Base-by-base conservation (phyloP, 2,797 vertebrate genomes). In the Orestias chungarensis region DNA sequence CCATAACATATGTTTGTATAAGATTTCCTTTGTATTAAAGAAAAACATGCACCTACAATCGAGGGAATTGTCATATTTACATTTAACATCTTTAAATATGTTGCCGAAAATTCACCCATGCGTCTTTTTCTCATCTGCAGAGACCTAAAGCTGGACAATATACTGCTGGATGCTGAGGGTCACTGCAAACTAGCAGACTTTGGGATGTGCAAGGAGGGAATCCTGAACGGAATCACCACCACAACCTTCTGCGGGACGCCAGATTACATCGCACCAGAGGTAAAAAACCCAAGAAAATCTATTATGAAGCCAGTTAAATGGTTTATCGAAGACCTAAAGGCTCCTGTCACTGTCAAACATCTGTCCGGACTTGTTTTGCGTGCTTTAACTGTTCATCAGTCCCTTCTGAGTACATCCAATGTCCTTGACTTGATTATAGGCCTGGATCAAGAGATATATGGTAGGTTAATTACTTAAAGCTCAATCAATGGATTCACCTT, bases 81-180 rank as follows among this genome's bases (percentile, higher is more conserved):
- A n/a, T n/a, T n/a, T n/a, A n/a, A n/a, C n/a, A n/a, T n/a, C n/a
- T n/a, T n/a, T n/a, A n/a, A n/a, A n/a, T n/a, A n/a, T n/a, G n/a
- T n/a, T n/a, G n/a, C n/a, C n/a, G n/a, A n/a, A n/a, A n/a, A n/a
- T n/a, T n/a, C n/a, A n/a, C n/a, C n/a, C n/a, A n/a, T n/a, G n/a
- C n/a, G n/a, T n/a, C n/a, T n/a, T n/a, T n/a, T n/a, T n/a, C n/a
- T n/a, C n/a, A n/a, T 64, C 61, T 84, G 9, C 92, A 99, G 97
- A 92, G 97, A 99, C 91, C 87, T 99, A 90, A 99, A 99, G 95
- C 94, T 99, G 94, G 97, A 99, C 93, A 99, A 99, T 91, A 98
- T 99, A 74, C 93, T 99, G 80, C 87, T 99, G 91, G 97, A 99
- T 38, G 96, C 96, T 5, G 97, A 99, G 88, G 97, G 97, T 62